Evolutionary conservation across 2,797 vertebrate species (phyloP).

Genomic region (Rhinogobio ventralis): DNA sequence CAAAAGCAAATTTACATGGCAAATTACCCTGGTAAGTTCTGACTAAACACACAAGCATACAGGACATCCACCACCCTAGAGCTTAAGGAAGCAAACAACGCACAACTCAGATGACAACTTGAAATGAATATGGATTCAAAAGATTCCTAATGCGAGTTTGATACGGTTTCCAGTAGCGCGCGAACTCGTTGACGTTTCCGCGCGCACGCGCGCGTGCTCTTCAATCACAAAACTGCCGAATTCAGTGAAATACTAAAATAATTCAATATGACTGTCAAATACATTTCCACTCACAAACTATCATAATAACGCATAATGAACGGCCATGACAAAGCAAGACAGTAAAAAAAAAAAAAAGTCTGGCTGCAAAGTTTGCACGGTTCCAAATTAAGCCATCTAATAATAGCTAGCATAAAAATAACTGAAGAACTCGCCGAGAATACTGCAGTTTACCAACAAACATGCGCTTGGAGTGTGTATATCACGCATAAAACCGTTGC

Average conservation of each 20-base stretch:
- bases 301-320: neutral
- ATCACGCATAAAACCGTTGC: neutral
- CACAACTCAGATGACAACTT: neutral
- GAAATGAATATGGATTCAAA: neutral
- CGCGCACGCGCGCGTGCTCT: neutral
- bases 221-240: neutral
- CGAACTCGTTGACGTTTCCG: neutral
- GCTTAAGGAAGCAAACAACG: neutral
- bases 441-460: neutral
- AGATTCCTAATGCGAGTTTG: too few relatives aligned
- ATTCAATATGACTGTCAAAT: too few relatives aligned
- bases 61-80: conserved; percentile 10
- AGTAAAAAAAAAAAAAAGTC: neutral
- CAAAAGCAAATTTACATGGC: conserved; percentile 15
- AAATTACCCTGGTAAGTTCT: conserved; percentile 17
- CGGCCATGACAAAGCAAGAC: neutral
- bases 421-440: conserved; percentile 4
- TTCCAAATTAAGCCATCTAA: conserved; percentile 45
- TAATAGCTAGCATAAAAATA: conserved; percentile 55
- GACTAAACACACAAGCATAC: neutral
- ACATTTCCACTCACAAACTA: neutral
- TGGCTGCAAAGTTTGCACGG: conserved; percentile 14
- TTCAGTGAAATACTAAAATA: neutral
- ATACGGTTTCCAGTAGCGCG: neutral
- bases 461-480: neutral